Evolutionary conservation across 1,140 invertebrate species (phyloP), one percentile per base, ranked within the genome.

Genomic region (Ditylenchus dipsaci): DNA sequence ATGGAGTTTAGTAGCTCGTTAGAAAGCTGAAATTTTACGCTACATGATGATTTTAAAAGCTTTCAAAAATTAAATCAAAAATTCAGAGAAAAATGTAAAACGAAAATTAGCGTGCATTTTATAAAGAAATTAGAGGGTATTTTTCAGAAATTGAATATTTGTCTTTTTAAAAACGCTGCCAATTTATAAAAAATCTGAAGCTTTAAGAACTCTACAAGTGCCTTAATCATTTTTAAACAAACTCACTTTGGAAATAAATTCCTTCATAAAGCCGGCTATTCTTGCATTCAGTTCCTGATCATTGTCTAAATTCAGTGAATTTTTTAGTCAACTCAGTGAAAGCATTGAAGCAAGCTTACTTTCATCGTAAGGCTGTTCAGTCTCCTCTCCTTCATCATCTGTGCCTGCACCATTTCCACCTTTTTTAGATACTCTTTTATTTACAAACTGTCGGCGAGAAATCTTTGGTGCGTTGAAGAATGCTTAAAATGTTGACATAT

Each of bases 181-280:
- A n/a, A n/a, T n/a, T n/a, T n/a, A n/a, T n/a, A n/a, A n/a, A n/a
- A n/a, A n/a, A n/a, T n/a, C n/a, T n/a, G n/a, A n/a, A n/a, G n/a
- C n/a, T n/a, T n/a, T n/a, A n/a, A n/a, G n/a, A n/a, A n/a, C n/a
- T n/a, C n/a, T n/a, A n/a, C n/a, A n/a, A n/a, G n/a, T n/a, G n/a
- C n/a, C n/a, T n/a, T n/a, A 38, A 11, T 38, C 3, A 38, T 38
- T 5, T 5, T 38, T 11, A 5, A 11, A 38, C 3, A 15, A 29
- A 13, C 63, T 21, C 21, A 65, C 63, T 38, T 65, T 65, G 7
- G 63, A 49, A 19, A 65, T 19, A 65, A 56, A 65, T 27, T 65
- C 63, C n/a, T 65, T 66, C 26, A 65, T 26, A 21, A 59, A n/a
- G 3, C 27, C 23, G 1, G 63, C 63, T 19, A 65, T 65, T n/a